Evolutionary conservation across 2,113 vertebrate species (phyloP), one percentile per base, ranked within the genome.

Genomic region (Chunga burmeisteri): DNA sequence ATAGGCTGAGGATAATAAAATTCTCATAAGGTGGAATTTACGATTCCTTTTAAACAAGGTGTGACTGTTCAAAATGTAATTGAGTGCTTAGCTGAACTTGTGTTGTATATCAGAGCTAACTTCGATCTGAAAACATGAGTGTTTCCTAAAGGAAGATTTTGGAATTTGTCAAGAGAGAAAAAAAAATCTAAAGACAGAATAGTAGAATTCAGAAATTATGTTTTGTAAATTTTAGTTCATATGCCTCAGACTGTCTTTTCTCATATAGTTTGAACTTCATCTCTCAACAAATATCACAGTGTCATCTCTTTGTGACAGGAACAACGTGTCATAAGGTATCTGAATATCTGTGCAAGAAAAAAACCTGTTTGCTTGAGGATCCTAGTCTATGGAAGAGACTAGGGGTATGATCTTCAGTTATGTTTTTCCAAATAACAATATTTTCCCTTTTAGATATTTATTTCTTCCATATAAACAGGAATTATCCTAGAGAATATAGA

Each of bases 1-100:
- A 91, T 58, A 94, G 58, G 20, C 22, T 91, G 46, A 20, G n/a
- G 59, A 92, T 91, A 94, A 86, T 78, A 94, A 91, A 90, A 95
- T 92, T 92, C 92, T 84, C 63, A 55, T 78, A 86, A 84, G 6
- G 7, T 67, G 11, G 75, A 81, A 88, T 94, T 96, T 77, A 86
- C 78, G 2, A 38, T 53, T 94, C 42, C 13, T 92, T 90, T 75
- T 83, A 83, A 77, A 80, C 70, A 79, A 66, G 22, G 7, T 34
- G 13, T 91, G 67, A 88, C 42, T 73, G 53, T 91, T 95, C 34
- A 90, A 92, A 90, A 58, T 21, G 16, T 56, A 80, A 82, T 55
- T 80, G 65, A 87, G 22, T 85, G 26, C 22, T 92, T 82, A 90
- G 62, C 7, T 50, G 52, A 82, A 75, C 36, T 82, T 88, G 6